Conservation (phyloP, 2,888 invertebrate species). For the Ormia ochracea region DNA sequence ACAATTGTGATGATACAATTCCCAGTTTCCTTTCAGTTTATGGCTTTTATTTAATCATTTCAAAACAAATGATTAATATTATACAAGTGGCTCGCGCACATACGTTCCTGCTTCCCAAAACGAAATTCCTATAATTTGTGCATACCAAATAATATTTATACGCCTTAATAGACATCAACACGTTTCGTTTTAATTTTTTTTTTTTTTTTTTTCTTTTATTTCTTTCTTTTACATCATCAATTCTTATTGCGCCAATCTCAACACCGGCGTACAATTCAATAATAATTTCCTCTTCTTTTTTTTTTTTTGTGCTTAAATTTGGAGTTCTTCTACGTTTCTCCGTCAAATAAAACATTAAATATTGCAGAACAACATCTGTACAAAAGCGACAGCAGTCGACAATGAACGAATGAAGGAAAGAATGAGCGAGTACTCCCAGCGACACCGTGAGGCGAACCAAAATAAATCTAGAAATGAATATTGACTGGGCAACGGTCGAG, state of each 20-base stretch:
- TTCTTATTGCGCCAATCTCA: conserved; percentile 48
- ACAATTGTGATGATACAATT: conserved; percentile 3
- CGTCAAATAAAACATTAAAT: conserved; percentile 45
- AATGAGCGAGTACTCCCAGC: conserved; percentile 44
- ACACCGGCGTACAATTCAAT: conserved; percentile 59
- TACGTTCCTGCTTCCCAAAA: conserved; percentile 36
- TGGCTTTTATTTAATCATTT: conserved; percentile 64
- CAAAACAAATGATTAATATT: conserved; percentile 68
- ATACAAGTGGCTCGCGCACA: conserved; percentile 64
- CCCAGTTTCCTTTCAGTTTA: conserved; percentile 49
- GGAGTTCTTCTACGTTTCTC: background rate
- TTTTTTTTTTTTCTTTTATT: background rate
- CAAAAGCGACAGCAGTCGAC: background rate
- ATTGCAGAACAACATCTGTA: conserved; percentile 46
- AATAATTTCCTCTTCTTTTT: conserved; percentile 17
- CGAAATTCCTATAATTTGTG: conserved; percentile 64
- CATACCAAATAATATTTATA: conserved; percentile 68
- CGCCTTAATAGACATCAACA: conserved; percentile 72
- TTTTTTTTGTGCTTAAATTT: conserved; percentile 10
- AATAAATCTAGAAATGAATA: background rate
- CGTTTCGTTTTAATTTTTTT: conserved; percentile 59
- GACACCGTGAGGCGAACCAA: conserved; percentile 15
- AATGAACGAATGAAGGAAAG: conserved; percentile 8
- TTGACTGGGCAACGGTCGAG: conserved; percentile 6
- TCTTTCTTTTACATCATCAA: background rate